These are phyloP conservation scores for Hylyphantes graminicola DNA, from an alignment of 1,140 invertebrate species.

Conservation along the genomic window DNA sequence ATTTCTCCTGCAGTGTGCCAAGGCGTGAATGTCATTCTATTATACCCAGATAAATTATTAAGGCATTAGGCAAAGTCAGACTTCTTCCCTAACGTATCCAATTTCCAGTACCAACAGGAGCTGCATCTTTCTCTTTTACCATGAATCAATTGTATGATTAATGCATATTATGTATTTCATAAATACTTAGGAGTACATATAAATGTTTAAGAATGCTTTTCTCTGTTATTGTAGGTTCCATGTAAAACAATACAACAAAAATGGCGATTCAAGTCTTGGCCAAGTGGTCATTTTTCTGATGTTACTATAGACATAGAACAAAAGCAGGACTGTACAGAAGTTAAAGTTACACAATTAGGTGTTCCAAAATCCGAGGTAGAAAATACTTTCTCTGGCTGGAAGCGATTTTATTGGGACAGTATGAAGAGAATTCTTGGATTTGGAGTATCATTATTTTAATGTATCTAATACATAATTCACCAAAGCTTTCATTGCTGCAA, in stretches of 20 bases:
- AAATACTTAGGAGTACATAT: background rate
- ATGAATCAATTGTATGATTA: background rate
- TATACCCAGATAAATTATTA: background rate
- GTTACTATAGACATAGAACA: conserved; percentile 87
- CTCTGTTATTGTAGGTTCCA: conserved; percentile 71
- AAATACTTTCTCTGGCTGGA: conserved; percentile 63
- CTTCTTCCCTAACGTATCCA: background rate
- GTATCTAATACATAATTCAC: background rate
- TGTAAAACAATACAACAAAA: conserved; percentile 88
- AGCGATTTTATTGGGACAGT: conserved; percentile 63
- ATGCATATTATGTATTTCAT: background rate
- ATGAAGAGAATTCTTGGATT: conserved; percentile 64
- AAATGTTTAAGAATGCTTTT: background rate
- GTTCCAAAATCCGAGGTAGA: conserved; percentile 63
- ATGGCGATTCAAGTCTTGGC: conserved; percentile 97
- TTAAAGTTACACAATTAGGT: conserved; percentile 78
- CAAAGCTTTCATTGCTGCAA: no score
- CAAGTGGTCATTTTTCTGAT: conserved; percentile 88
- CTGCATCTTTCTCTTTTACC: background rate
- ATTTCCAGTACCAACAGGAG: background rate
- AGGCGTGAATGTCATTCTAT: background rate
- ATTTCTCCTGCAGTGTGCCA: no score
- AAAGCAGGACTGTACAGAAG: conserved; percentile 84
- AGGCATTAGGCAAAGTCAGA: background rate
- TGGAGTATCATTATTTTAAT: conserved; percentile 61